phyloP scores from a whole-genome alignment of 2,797 vertebrate species.

The Mormyrus hasselquistii region DNA sequence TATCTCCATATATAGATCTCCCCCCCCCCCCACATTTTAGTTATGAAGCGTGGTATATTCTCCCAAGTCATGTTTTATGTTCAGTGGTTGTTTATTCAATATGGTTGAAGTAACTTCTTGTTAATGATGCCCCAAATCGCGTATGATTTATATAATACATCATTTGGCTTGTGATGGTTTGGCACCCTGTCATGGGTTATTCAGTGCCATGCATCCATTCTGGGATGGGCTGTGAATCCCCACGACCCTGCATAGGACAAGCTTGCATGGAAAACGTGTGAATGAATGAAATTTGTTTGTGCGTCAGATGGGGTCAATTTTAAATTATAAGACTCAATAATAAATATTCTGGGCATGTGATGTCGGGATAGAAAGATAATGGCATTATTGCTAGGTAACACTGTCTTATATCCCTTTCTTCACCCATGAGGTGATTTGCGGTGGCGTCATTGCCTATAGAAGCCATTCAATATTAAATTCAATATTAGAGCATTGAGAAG shows the following conservation, averaged over 20 bases:
- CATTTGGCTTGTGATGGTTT: neutral
- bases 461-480: slow-evolving; percentile 17
- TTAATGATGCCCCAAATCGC: neutral
- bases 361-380: neutral
- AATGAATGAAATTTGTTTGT: neutral
- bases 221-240: neutral
- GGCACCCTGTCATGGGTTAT: neutral
- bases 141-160: neutral
- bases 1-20: neutral
- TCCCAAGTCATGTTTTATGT: neutral
- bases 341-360: neutral
- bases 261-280: neutral
- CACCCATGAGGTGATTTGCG: slow-evolving; percentile 8
- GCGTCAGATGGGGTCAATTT: neutral
- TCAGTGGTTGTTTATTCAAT: neutral
- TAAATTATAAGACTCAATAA: neutral
- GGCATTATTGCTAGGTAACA: neutral
- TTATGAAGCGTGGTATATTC: neutral
- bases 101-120: neutral
- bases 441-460: slow-evolving; percentile 10
- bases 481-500: slow-evolving; percentile 22
- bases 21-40: neutral
- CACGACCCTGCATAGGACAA: neutral
- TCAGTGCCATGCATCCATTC: neutral
- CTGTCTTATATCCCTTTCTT: neutral